Percentiles rank a stretch among this genome's conserved stretches.
Evolutionary conservation across 2,113 vertebrate species (phyloP).

Genomic region (Solenodon paradoxus): DNA sequence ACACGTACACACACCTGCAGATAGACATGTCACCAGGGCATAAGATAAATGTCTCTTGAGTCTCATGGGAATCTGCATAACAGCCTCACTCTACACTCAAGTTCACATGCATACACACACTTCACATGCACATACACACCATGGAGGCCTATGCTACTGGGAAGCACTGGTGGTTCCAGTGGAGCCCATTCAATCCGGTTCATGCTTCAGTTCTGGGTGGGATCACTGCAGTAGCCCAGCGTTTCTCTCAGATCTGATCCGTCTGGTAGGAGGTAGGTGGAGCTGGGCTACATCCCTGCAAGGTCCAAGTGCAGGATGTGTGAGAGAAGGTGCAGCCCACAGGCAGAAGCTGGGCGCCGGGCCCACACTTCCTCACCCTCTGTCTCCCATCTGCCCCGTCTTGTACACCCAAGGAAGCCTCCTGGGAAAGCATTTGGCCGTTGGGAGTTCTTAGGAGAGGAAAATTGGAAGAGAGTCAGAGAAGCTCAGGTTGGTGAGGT

Average conservation of each 20-base stretch:
- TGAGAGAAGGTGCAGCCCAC: background rate
- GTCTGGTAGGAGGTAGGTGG: background rate
- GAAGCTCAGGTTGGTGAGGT: fast-evolving
- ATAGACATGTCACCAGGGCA: background rate
- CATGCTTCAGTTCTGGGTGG: too few relatives aligned
- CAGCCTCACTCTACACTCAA: background rate
- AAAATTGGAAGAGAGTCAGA: fast-evolving
- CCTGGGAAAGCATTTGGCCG: background rate
- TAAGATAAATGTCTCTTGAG: background rate
- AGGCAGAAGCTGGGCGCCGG: too few relatives aligned
- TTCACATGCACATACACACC: background rate
- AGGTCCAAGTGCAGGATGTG: background rate
- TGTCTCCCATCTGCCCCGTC: background rate
- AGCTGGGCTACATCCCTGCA: background rate
- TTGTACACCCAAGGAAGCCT: fast-evolving
- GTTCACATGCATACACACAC: background rate
- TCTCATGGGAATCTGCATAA: background rate
- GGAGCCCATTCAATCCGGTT: background rate
- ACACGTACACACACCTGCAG: background rate
- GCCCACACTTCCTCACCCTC: background rate
- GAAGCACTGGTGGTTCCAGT: background rate
- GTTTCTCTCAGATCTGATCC: background rate
- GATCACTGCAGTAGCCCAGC: too few relatives aligned
- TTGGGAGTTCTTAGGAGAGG: fast-evolving
- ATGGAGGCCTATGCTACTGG: background rate